Base-by-base conservation (phyloP, 2,797 vertebrate species). In the Lycodopsis pacificus region DNA sequence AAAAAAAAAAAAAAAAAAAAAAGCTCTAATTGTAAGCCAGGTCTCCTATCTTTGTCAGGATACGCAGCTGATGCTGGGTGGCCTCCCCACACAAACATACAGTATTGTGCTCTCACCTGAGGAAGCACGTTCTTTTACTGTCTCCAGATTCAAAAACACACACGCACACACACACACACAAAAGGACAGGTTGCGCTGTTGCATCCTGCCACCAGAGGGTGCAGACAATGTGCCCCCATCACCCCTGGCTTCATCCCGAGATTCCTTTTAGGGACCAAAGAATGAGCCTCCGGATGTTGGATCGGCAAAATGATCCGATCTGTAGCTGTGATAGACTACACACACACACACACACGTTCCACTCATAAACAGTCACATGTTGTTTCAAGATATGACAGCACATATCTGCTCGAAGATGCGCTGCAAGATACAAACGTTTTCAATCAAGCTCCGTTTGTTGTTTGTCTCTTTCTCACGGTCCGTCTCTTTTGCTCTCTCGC, bases 191-290 rank as follows among this genome's bases (percentile, higher is more conserved):
- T 83, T 93, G 93, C 92, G 88, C 79, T 94, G 80, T 91, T 85
- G 66, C 85, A 88, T 93, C 90, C 86, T 84, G 87, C 95, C 95
- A 95, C 92, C 93, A 95, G 95, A 94, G 92, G 94, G 94, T 91
- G 93, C 93, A 94, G 91, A 95, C 87, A 94, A 94, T 93, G 82
- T 90, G 86, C 93, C 94, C 93, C 89, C 92, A 92, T 94, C 89
- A 71, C 69, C 81, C 86, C 76, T 73, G 83, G 71, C 81, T 82
- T 79, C 69, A 80, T 70, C 78, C 78, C 25, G 30, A 82, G 65
- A 81, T 30, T 89, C 88, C 81, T 91, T 32, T 76, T 46, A 77
- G 71, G 77, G 72, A 73, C 76, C 76, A 86, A 84, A 91, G 88
- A 91, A 87, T 81, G 77, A 89, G 77, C 56, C 79, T 89, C 90